Evolutionary conservation across 2,888 invertebrate species (phyloP), one percentile per base, ranked within the genome.

Genomic region (Bhutanitis thaidina): DNA sequence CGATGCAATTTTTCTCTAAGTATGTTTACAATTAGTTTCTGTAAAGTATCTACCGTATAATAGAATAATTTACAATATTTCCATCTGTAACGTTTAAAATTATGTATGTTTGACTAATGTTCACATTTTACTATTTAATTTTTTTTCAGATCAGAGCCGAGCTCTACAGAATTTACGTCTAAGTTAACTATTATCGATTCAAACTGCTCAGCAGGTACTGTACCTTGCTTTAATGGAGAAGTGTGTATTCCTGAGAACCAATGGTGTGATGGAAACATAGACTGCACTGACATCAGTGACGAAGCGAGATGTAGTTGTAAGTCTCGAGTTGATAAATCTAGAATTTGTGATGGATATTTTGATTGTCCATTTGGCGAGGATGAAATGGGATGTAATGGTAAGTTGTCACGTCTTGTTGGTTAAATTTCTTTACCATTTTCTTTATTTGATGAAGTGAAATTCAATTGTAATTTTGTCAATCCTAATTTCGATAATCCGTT

Each of bases 311-410:
- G 97, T 64, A 90, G 92, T 0, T 97, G 97, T 68, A 92, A 90
- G 52, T 86, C 92, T n/a, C 91, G 95, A 51, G 90, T 96, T 9
- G 90, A 91, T 12, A 81, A 84, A 39, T 82, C 91, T 2, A 91
- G 94, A 58, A 73, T 93, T 0, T 97, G 97, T 67, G 97, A 97
- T 74, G 95, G 95, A 12, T 95, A 94, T 66, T 92, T 92, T 40
- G 96, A 96, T 68, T 96, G 96, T 72, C 96, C 96, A 0, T 91
- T 92, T 61, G 94, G 93, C 14, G 95, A 95, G 82, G 96, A 96
- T 65, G 96, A 96, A 83, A 80, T 93, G 64, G 94, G 93, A 14
- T 96, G 96, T 71, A 92, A 92, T 68, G 95, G 95, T 94, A 83
- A 82, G 69, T n/a, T 20, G 20, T 20, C 2, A 20, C n/a, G n/a